Evolutionary conservation across 30 jellyfish, hydroid and myxozoan genomes (phyloP), one percentile per base, ranked within the genome.

Genomic region (Clytia hemisphaerica): DNA sequence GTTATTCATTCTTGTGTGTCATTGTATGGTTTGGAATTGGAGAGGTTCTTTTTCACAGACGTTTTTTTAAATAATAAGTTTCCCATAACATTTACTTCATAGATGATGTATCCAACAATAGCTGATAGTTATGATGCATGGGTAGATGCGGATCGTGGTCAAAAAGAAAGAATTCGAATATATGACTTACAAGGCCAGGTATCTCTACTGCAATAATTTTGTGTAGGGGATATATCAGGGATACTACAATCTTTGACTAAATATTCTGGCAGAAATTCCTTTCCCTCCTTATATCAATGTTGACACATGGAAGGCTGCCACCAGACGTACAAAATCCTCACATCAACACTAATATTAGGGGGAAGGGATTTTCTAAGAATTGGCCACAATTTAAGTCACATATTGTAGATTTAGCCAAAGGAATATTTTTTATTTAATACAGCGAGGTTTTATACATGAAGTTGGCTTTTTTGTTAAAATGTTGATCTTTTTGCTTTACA

Each of bases 61-160:
- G n/a, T n/a, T n/a, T n/a, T n/a, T n/a, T 21, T 0, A 42, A 42
- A 42, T 42, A 16, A 51, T 16, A 12, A 31, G 66, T 22, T 51
- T 51, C 54, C 19, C 19, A 21, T 53, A 14, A 12, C 18, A 15
- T 32, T 32, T 9, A 24, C 35, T 15, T 24, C 15, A 44, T 59
- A 74, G 86, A 58, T 60, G 78, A 73, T 81, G 47, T 59, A 71
- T 30, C 94, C 96, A 35, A 87, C 96, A 3, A 76, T 78, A 30
- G 96, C 79, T 67, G 96, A 87, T 58, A 71, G 84, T 9, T 87
- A 87, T 38, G 96, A 87, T 28, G 94, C 94, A 12, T 87, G 96
- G 96, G 44, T 87, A 21, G 96, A 87, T 63, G 65, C 72, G 35
- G 96, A 87, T 28, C 65, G 54, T 30, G 84, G 50, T 4, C 96